Base-by-base conservation (phyloP, 2,113 vertebrate genomes). In the Anguilla rostrata region DNA sequence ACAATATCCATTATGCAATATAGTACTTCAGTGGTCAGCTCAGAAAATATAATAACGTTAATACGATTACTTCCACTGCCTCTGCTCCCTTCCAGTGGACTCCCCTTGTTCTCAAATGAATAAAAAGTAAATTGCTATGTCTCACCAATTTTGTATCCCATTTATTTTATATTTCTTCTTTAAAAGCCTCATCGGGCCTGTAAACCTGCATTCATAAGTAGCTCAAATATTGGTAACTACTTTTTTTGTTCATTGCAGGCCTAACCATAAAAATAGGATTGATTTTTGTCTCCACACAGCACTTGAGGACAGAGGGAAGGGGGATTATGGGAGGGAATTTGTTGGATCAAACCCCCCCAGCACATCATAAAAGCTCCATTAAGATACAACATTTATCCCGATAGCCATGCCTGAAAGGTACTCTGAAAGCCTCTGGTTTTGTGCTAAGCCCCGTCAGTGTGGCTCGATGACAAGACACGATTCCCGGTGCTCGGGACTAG, bases 281-380 rank as follows among this genome's bases (percentile, higher is more conserved):
- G 91, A 93, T 94, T 89, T 84, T 40, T 80, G 49, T 87, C 91
- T 88, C 85, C 89, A 88, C 56, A 63, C 81, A 86, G 86, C 88
- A 90, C 87, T 88, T 87, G 87, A 90, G 49, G 90, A 91, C 90
- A 90, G 87, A 43, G 89, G 82, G 84, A 84, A 81, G 71, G 86
- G 87, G 87, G 90, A 92, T 92, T 91, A 91, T 87, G 82, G 86
- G 82, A 89, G 89, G 90, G 88, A 87, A 90, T 88, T 88, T 88
- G 88, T 91, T 87, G 88, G 90, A 91, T 87, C 87, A 81, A 85
- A 14, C 66, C n/a, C 83, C 88, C 89, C 86, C 83, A 92, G 88
- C 86, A 88, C 87, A 89, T 92, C 90, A 89, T 92, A 92, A 93
- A 94, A 92, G 90, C 88, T 90, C 5, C 80, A 90, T 92, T 90